Evolutionary conservation across 2,888 invertebrate genomes (phyloP).

Genomic region (Lasioglossum lativentre): DNA sequence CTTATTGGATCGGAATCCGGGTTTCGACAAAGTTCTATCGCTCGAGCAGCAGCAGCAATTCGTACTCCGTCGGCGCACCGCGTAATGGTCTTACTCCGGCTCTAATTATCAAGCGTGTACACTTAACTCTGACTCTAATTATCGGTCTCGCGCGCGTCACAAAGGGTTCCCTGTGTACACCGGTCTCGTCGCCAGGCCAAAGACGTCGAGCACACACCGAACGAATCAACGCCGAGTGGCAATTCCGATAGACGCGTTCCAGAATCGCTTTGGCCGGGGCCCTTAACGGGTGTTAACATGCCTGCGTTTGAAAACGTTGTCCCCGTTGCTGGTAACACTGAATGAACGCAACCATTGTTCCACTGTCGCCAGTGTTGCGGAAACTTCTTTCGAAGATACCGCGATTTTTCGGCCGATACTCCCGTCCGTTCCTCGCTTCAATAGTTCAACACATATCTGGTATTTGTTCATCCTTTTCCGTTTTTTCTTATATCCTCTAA

Average conservation of each 20-base stretch:
- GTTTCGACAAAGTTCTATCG: not conserved
- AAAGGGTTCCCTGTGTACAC: slow-evolving; percentile 39
- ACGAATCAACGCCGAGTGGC: slow-evolving; percentile 31
- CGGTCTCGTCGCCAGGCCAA: slow-evolving; percentile 18
- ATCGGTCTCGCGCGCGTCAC: slow-evolving; percentile 37
- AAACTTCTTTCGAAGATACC: not conserved
- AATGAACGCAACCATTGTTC: not conserved
- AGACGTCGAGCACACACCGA: slow-evolving; percentile 46
- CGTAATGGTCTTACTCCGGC: slow-evolving; percentile 41
- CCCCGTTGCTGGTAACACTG: not conserved
- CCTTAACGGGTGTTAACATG: not conserved
- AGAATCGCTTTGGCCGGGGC: slow-evolving; percentile 20
- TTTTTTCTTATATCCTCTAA: not conserved
- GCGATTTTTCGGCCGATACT: not conserved
- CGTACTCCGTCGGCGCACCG: slow-evolving; percentile 3
- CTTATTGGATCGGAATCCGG: slow-evolving; percentile 9
- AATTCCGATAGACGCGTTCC: slow-evolving; percentile 34
- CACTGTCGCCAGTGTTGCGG: not conserved
- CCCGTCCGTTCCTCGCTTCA: not conserved
- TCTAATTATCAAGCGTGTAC: slow-evolving; percentile 54
- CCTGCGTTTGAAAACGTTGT: slow-evolving; percentile 24
- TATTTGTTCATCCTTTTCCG: not conserved
- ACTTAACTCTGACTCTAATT: slow-evolving; percentile 53
- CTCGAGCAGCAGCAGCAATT: not conserved
- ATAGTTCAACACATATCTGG: not conserved